Conservation (phyloP, 2,113 vertebrate genomes). For the Daphoenositta chrysoptera region DNA sequence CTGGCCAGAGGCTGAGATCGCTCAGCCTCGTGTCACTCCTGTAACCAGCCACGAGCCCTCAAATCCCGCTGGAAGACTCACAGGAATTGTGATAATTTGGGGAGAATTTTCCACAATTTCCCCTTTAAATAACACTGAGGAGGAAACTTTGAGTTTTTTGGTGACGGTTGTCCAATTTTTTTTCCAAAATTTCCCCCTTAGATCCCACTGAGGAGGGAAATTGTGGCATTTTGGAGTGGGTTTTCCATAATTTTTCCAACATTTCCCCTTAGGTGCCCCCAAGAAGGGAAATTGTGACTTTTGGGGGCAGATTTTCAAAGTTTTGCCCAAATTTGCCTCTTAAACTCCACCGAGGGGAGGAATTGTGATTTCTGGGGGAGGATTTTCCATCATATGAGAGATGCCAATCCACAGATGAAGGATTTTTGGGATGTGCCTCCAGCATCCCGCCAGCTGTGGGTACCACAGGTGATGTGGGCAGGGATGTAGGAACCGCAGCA, state of each 20-base stretch:
- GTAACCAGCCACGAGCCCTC: rapidly evolving
- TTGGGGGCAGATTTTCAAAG: not conserved
- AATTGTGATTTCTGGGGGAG: not conserved
- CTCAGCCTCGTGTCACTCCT: rapidly evolving
- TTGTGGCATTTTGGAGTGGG: rapidly evolving
- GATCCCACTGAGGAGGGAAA: not conserved
- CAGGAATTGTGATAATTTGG: rapidly evolving
- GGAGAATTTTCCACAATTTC: not conserved
- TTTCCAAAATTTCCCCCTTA: not conserved
- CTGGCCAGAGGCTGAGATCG: not conserved
- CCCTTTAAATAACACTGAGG: too few species aligned
- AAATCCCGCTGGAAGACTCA: rapidly evolving
- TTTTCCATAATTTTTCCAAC: not conserved
- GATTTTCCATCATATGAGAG: rapidly evolving
- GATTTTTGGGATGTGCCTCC: not conserved
- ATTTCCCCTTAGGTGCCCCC: not conserved
- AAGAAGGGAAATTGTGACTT: not conserved
- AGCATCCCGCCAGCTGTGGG: rapidly evolving
- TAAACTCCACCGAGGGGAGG: rapidly evolving
- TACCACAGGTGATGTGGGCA: not conserved
- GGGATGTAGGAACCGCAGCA: rapidly evolving
- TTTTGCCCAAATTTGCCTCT: not conserved
- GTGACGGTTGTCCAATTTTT: too few species aligned
- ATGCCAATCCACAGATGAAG: rapidly evolving
- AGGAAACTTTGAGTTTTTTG: not conserved